phyloP scores from a whole-genome alignment of 2,888 invertebrate genomes.

The Ormyrus thymus region DNA sequence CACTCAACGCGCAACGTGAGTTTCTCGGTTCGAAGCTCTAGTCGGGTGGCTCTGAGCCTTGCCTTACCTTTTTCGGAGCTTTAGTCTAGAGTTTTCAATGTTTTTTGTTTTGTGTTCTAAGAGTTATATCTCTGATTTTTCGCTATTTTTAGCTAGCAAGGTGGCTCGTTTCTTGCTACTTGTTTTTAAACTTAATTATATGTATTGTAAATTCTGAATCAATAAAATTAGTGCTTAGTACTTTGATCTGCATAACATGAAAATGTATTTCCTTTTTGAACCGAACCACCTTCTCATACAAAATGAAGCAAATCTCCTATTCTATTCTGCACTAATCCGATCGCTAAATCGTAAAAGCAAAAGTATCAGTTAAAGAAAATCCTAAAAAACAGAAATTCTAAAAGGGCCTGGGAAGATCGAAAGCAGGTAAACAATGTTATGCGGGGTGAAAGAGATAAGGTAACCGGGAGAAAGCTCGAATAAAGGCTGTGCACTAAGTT shows the following conservation, averaged over 20 bases:
- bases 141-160: slow-evolving; percentile 1
- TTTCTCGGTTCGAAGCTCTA: too few species aligned
- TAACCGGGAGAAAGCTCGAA: too few species aligned
- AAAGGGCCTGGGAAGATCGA: not conserved
- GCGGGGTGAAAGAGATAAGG: too few species aligned
- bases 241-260: too few species aligned
- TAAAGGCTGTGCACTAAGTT: too few species aligned
- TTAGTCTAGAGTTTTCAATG: not conserved
- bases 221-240: too few species aligned
- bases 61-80: slow-evolving; percentile 22
- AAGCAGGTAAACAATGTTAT: too few species aligned
- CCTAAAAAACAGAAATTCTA: not conserved
- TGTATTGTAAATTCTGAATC: not conserved
- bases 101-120: slow-evolving; percentile 21
- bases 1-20: too few species aligned
- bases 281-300: slow-evolving; percentile 7
- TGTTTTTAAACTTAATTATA: not conserved
- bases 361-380: not conserved
- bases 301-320: slow-evolving; percentile 5
- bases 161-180: not conserved
- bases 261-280: not conserved
- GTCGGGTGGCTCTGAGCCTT: too few species aligned
- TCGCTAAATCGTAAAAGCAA: slow-evolving; percentile 20
- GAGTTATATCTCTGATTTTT: not conserved
- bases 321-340: slow-evolving; percentile 22